Base-by-base conservation (phyloP, 2,888 invertebrate genomes). In the Rambutsinella grinnellia region DNA sequence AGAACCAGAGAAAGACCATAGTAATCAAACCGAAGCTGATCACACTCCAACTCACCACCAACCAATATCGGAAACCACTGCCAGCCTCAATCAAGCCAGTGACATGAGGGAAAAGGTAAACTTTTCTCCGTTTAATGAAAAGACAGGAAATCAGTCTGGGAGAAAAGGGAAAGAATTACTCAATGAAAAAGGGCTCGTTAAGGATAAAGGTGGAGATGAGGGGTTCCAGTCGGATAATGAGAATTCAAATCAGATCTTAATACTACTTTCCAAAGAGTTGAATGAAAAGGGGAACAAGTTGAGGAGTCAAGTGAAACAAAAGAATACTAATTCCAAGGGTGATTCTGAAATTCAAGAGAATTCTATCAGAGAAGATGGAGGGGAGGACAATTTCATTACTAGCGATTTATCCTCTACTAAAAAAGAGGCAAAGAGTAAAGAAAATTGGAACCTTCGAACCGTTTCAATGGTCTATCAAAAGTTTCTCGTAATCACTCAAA, bases 391-490 rank as follows among this genome's bases (percentile, higher is more conserved):
- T 10, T 10, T 13, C 10, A 15, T 13, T 13, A 44, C 17, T 15
- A 19, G 51, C 21, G 17, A 13, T 51, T 51, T 51, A 3, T 6
- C 5, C 6, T 21, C 51, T 13, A 13, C 46, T 44, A n/a, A n/a
- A n/a, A n/a, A n/a, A n/a, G n/a, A n/a, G n/a, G n/a, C n/a, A n/a
- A n/a, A n/a, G n/a, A n/a, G n/a, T n/a, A n/a, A n/a, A n/a, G 53
- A 26, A 26, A 51, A 49, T 54, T 92, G 92, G 92, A 89, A 88
- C 15, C 86, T 92, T 74, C 90, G 90, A 84, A 91, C 91, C 87
- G 90, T 92, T 83, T 92, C 92, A 6, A 88, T 92, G 58, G 92
- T 92, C 80, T 92, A 92, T 86, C 92, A 92, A 86, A 92, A 91
- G 87, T 92, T 91, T 80, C 83, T 87, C 70, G 87, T 87, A 74